Conservation (phyloP, 30 jellyfish, hydroid and myxozoan genomes). For the Chironex yamaguchii region DNA sequence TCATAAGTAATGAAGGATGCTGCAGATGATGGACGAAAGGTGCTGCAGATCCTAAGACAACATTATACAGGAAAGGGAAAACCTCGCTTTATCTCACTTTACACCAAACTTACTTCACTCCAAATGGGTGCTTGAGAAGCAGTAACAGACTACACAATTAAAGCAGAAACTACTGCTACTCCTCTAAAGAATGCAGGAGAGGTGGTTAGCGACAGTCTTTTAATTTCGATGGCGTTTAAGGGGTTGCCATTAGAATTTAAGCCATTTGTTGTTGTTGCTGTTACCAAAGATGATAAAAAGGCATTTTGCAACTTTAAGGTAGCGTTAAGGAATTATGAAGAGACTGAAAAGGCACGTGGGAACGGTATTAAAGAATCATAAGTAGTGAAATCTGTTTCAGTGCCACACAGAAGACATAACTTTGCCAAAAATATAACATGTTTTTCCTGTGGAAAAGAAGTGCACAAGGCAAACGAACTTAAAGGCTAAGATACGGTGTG, state of each 20-base stretch:
- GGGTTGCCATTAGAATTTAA: constrained; percentile 67
- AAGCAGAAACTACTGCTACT: constrained; percentile 58
- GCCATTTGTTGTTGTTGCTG: constrained; percentile 55
- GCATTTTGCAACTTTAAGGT: constrained; percentile 28
- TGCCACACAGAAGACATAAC: too few species aligned
- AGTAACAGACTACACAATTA: constrained; percentile 37
- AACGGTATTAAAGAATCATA: too few species aligned
- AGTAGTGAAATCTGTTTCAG: too few species aligned
- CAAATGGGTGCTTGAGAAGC: constrained; percentile 17
- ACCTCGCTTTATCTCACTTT: constrained; percentile 27
- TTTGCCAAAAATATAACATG: too few species aligned
- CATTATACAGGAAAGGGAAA: constrained; percentile 50
- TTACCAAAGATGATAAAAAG: constrained; percentile 49
- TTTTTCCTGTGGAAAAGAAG: constrained; percentile 11
- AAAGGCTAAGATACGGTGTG: constrained; percentile 13
- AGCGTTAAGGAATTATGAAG: constrained; percentile 22
- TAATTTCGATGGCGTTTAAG: constrained; percentile 59
- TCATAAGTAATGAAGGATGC: constrained; percentile 57
- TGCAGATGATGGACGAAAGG: constrained; percentile 50
- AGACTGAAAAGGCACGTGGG: constrained; percentile 4
- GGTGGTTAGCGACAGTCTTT: constrained; percentile 44
- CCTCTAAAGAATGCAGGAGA: constrained; percentile 42
- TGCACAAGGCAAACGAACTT: constrained; percentile 9
- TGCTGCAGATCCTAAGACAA: constrained; percentile 26
- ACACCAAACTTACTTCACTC: constrained; percentile 48